Conservation (phyloP, 1,140 invertebrate species). For the Sarcophaga peregrina region DNA sequence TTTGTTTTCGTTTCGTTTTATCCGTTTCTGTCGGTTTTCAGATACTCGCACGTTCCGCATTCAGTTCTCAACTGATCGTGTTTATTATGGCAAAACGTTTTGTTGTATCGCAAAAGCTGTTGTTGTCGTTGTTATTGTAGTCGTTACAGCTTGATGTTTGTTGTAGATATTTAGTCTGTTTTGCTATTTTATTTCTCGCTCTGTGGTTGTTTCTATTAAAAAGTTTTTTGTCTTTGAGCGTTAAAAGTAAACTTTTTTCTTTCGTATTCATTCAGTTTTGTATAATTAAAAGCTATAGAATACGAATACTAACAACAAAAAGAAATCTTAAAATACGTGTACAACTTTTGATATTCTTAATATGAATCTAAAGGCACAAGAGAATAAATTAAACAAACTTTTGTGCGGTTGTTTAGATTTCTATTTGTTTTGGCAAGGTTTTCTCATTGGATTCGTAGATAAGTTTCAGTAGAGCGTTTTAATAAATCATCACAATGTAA, state of each 20-base stretch:
- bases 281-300: not conserved
- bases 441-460: constrained; percentile 3
- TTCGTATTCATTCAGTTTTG: not conserved
- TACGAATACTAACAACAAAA: not conserved
- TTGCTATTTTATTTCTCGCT: constrained; percentile 18
- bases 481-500: not conserved
- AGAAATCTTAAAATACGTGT: not conserved
- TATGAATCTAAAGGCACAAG: not conserved
- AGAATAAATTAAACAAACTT: not conserved
- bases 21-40: constrained; percentile 16
- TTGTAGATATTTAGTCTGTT: constrained; percentile 9
- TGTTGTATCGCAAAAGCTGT: constrained; percentile 38
- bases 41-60: constrained; percentile 35
- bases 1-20: not conserved
- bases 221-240: not conserved
- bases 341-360: too few relatives aligned
- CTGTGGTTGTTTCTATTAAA: not conserved
- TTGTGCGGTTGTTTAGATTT: not conserved
- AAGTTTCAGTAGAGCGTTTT: not conserved
- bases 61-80: constrained; percentile 41
- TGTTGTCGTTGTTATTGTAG: not conserved
- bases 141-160: not conserved
- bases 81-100: constrained; percentile 34
- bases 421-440: constrained; percentile 14
- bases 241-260: not conserved